These are phyloP conservation scores for Lucifuga dentata DNA, from an alignment of 2,113 vertebrate species.

Conservation along the genomic window DNA sequence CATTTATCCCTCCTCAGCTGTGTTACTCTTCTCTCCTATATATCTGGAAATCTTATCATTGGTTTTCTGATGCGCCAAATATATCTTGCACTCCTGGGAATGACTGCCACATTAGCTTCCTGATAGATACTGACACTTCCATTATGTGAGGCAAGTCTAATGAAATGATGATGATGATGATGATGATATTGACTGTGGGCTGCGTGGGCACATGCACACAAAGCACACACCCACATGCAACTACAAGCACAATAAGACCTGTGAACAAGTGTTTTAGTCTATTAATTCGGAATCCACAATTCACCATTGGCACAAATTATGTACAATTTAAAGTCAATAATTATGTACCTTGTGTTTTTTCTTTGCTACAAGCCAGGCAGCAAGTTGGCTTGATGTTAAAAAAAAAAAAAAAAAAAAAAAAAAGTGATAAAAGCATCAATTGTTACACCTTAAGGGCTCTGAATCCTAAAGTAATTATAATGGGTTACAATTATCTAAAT, in stretches of 20 bases:
- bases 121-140: constrained; percentile 76
- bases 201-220: constrained; percentile 16
- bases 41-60: constrained; percentile 56
- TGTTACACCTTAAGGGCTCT: constrained; percentile 39
- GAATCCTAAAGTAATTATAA: constrained; percentile 69
- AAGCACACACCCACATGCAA: not conserved
- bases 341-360: not conserved
- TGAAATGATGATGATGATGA: constrained; percentile 71
- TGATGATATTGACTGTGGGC: constrained; percentile 74
- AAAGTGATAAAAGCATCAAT: constrained; percentile 50
- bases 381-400: constrained; percentile 24
- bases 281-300: too few relatives aligned
- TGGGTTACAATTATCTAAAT: constrained; percentile 71
- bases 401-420: constrained; percentile 2
- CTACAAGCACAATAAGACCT: too few relatives aligned
- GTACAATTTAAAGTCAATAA: too few relatives aligned
- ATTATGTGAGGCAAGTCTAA: constrained; percentile 74
- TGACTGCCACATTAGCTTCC: constrained; percentile 77
- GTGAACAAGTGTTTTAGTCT: too few relatives aligned
- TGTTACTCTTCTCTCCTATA: constrained; percentile 29
- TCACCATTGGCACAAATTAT: too few relatives aligned
- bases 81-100: constrained; percentile 67
- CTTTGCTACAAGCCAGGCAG: constrained; percentile 22
- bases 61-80: constrained; percentile 59
- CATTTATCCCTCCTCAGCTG: constrained; percentile 21